Evolutionary conservation across 2,113 vertebrate species (phyloP).

Genomic region (Passer domesticus): DNA sequence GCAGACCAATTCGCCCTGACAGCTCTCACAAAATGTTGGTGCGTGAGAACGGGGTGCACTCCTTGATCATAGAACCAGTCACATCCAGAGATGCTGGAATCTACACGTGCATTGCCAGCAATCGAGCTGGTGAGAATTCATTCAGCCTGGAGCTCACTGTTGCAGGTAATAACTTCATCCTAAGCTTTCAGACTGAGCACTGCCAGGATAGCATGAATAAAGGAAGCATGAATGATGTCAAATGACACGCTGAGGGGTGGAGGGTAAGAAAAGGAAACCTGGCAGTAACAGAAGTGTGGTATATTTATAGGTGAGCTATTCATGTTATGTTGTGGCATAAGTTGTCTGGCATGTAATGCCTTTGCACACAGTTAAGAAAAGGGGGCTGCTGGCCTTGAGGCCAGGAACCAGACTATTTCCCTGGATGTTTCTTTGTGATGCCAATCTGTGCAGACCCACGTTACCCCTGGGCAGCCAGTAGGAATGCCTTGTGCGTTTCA

Average conservation of each 20-base stretch:
- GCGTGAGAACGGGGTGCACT: slow-evolving; percentile 95
- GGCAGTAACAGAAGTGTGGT: background rate
- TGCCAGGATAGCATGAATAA: background rate
- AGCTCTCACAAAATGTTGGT: slow-evolving; percentile 96
- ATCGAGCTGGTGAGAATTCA: slow-evolving; percentile 93
- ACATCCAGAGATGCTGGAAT: slow-evolving; percentile 90
- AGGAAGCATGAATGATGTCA: background rate
- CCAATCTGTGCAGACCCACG: background rate
- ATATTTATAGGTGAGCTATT: no score
- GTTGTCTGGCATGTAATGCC: background rate
- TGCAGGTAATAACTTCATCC: slow-evolving; percentile 80
- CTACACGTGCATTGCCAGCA: slow-evolving; percentile 94
- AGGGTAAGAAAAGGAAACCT: background rate
- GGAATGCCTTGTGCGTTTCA: fast-evolving
- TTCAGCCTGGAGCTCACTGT: slow-evolving; percentile 96
- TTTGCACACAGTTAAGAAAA: background rate
- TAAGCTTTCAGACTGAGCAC: background rate
- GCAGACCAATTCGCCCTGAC: slow-evolving; percentile 89
- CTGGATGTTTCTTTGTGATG: background rate
- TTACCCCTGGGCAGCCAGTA: fast-evolving
- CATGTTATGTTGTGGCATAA: fast-evolving
- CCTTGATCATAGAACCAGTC: slow-evolving; percentile 93
- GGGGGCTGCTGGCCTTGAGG: background rate
- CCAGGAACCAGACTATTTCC: background rate
- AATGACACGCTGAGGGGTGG: background rate